Conservation (phyloP, 2,888 invertebrate species). For the Oligia latruncula region DNA sequence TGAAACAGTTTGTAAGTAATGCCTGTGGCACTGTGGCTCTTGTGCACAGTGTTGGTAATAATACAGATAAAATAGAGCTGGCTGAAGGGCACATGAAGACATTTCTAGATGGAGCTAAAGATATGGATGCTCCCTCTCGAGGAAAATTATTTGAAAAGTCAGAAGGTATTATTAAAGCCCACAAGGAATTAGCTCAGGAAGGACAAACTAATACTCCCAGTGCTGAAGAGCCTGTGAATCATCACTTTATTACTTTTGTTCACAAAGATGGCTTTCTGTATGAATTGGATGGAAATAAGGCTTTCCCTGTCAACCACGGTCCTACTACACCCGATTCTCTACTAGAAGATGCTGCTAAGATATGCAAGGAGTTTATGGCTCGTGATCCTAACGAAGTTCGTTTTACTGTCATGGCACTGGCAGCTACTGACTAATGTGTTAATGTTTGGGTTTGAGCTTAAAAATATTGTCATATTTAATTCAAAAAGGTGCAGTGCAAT, state of each 20-base stretch:
- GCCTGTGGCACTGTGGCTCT: slow-evolving; percentile 99
- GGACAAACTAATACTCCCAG: slow-evolving; percentile 96
- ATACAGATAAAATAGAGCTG: slow-evolving; percentile 93
- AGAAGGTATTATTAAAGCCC: slow-evolving; percentile 93
- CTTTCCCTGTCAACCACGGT: slow-evolving; percentile 96
- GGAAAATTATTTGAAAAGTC: slow-evolving; percentile 94
- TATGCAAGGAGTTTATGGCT: slow-evolving; percentile 96
- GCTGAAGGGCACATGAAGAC: slow-evolving; percentile 93
- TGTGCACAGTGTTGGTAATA: slow-evolving; percentile 98
- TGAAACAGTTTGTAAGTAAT: slow-evolving; percentile 97
- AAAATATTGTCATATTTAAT: slow-evolving; percentile 71
- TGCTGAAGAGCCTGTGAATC: slow-evolving; percentile 94
- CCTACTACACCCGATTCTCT: slow-evolving; percentile 93
- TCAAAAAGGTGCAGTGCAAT: slow-evolving; percentile 77
- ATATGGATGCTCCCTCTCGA: slow-evolving; percentile 92
- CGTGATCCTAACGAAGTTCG: slow-evolving; percentile 96
- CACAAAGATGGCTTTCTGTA: slow-evolving; percentile 95
- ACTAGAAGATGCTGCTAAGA: slow-evolving; percentile 95
- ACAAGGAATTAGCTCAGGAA: slow-evolving; percentile 96
- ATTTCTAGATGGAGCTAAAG: slow-evolving; percentile 93
- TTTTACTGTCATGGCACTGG: slow-evolving; percentile 96
- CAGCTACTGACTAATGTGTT: slow-evolving; percentile 87
- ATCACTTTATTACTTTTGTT: slow-evolving; percentile 97
- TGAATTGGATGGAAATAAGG: slow-evolving; percentile 93
- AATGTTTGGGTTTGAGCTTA: slow-evolving; percentile 60